Evolutionary conservation across 1,140 invertebrate species (phyloP).

Genomic region (Drosophila subpulchrella): DNA sequence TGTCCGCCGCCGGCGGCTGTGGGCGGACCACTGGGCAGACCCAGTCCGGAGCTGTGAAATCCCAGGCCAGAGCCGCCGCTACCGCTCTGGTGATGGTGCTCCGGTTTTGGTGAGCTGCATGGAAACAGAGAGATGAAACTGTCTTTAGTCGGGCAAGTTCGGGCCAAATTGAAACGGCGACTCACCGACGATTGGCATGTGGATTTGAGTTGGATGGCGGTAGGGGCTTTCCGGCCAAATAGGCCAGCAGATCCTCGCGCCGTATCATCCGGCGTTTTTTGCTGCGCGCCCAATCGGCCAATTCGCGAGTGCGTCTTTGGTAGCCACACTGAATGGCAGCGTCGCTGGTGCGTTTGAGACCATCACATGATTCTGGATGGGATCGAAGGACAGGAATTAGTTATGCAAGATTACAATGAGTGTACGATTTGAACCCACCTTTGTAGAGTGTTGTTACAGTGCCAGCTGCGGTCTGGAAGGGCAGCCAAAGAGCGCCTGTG

Average conservation of each 20-base stretch:
- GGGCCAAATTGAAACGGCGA: slow-evolving; percentile 22
- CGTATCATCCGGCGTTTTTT: slow-evolving; percentile 89
- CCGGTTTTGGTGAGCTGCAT: slow-evolving; percentile 74
- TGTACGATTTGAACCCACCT: slow-evolving; percentile 85
- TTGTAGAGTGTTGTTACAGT: slow-evolving; percentile 92
- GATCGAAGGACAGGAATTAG: not conserved
- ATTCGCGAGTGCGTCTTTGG: slow-evolving; percentile 90
- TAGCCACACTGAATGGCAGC: slow-evolving; percentile 90
- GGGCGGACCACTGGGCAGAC: slow-evolving; percentile 39
- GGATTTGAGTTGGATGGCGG: slow-evolving; percentile 87
- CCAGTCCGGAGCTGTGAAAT: slow-evolving; percentile 57
- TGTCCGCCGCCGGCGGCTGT: slow-evolving; percentile 41
- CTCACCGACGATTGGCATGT: slow-evolving; percentile 85
- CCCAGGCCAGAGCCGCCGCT: slow-evolving; percentile 45
- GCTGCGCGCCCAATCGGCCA: slow-evolving; percentile 91
- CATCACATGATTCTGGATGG: slow-evolving; percentile 89
- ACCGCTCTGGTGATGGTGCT: slow-evolving; percentile 61
- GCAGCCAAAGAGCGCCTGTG: slow-evolving; percentile 90
- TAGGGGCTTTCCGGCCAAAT: slow-evolving; percentile 90
- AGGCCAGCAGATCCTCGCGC: slow-evolving; percentile 92
- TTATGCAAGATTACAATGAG: too few relatives aligned
- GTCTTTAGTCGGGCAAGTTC: slow-evolving; percentile 43
- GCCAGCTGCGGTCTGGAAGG: slow-evolving; percentile 93
- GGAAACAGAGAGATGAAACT: not conserved
- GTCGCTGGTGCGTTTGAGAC: slow-evolving; percentile 89